A percentile compares a stretch with the other conserved stretches of the same genome.
These are phyloP conservation scores for Trinectes maculatus DNA, from an alignment of 2,113 vertebrate species.

Conservation along the genomic window DNA sequence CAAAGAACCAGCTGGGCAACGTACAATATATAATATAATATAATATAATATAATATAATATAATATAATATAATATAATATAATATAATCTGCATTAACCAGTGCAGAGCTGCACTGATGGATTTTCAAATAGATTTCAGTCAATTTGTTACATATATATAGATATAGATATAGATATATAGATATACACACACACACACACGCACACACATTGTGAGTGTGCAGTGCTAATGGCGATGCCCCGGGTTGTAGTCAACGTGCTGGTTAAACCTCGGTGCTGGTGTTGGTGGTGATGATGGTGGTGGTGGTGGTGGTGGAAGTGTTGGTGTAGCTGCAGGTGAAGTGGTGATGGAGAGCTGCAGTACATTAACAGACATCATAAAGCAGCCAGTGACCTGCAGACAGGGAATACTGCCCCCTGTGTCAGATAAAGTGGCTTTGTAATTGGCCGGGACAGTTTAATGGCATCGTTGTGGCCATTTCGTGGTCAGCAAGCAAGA, in stretches of 20 bases:
- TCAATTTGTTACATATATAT: too few species aligned
- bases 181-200: not conserved
- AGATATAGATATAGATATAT: not conserved
- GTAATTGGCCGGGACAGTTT: conserved; percentile 67
- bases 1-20: too few species aligned
- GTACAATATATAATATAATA: too few species aligned
- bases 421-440: conserved; percentile 55
- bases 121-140: too few species aligned
- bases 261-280: not conserved
- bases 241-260: conserved; percentile 31
- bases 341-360: conserved; percentile 18
- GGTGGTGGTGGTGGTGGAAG: conserved; percentile 4
- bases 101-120: too few species aligned
- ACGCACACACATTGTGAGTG: not conserved
- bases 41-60: not conserved
- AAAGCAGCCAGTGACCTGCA: conserved; percentile 11
- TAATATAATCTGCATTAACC: too few species aligned
- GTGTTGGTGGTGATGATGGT: too few species aligned
- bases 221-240: conserved; percentile 4
- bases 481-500: conserved; percentile 40
- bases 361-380: conserved; percentile 28
- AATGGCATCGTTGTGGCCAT: conserved; percentile 57
- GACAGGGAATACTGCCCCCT: conserved; percentile 19
- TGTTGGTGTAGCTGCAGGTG: conserved; percentile 35
- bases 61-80: not conserved